A percentile compares a stretch with the other conserved stretches of the same genome.
phyloP scores from a whole-genome alignment of 2,888 invertebrate genomes.

The Caenorhabditis becei region DNA sequence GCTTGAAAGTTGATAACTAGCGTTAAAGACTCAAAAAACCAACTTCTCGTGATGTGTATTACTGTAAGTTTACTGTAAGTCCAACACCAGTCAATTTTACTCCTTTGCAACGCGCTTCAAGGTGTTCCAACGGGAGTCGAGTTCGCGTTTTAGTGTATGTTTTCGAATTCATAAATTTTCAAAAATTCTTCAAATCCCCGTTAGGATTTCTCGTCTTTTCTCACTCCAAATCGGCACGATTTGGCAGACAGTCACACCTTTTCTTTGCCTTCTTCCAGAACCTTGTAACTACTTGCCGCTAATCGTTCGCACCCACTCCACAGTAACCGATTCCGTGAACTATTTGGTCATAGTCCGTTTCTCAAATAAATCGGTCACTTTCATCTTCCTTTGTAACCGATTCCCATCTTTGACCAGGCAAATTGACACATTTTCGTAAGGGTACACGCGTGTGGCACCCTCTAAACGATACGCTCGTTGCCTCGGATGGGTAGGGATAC shows the following conservation, averaged over 20 bases:
- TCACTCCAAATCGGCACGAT: background rate
- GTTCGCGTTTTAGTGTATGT: too few species aligned
- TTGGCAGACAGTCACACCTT: constrained; percentile 7
- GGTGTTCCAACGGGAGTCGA: too few species aligned
- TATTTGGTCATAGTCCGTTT: background rate
- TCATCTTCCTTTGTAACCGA: constrained; percentile 2
- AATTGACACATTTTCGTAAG: constrained; percentile 31
- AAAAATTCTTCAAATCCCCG: too few species aligned
- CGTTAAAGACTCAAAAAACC: too few species aligned
- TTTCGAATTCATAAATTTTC: too few species aligned
- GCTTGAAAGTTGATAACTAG: too few species aligned
- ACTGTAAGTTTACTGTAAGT: too few species aligned
- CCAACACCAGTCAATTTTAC: too few species aligned
- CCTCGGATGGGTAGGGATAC: background rate
- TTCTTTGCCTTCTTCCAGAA: background rate
- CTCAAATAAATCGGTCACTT: constrained; percentile 41
- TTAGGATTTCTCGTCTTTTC: too few species aligned
- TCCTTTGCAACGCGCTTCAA: too few species aligned
- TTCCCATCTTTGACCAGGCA: constrained; percentile 29
- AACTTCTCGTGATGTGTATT: too few species aligned
- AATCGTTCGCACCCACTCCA: constrained; percentile 53
- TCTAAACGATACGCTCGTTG: constrained; percentile 9
- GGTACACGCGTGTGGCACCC: constrained; percentile 26
- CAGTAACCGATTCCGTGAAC: constrained; percentile 41
- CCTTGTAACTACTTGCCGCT: background rate